Base-by-base conservation (phyloP, 2,797 vertebrate genomes). In the Lepilemur ruficaudatus region DNA sequence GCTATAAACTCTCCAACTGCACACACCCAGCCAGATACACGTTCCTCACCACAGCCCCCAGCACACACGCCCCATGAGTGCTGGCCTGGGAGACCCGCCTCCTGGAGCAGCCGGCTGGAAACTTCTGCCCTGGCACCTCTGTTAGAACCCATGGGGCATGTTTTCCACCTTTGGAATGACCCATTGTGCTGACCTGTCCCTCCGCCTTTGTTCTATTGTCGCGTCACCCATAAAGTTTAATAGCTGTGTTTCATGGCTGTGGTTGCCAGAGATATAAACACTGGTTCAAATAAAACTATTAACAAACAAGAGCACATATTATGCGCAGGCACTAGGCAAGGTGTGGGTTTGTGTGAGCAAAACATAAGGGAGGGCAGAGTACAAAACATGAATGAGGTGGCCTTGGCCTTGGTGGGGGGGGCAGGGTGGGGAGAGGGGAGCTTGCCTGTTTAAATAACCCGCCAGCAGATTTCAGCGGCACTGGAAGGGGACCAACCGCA, bases 381-480 rank as follows among this genome's bases (percentile, higher is more conserved):
- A 9, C 1, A 1, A 43, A 78, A 32, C 52, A 38, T 67, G 48
- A n/a, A 9, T 7, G 41, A 35, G 61, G 18, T 46, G 57, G 15
- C 28, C 55, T 32, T 78, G 88, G 61, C 59, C 65, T 95, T 30
- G 1, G 55, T 85, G 93, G 32, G 25, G 55, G 89, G 93, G 32
- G 25, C 13, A 8, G 46, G 38, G 13, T 48, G 48, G 48, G 32
- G 41, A 18, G 38, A 61, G 48, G 50, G 57, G 43, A 43, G 4
- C 11, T 43, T 41, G 55, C 69, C 13, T 80, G 59, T 75, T 59
- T 50, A 35, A 46, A 7, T 12, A 30, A 43, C n/a, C 43, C 17
- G 11, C 13, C n/a, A 13, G 48, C 28, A 59, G 52, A 43, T 41
- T 80, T 57, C 69, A 43, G 41, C 18, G 15, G 46, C 23, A 55